Base-by-base conservation (phyloP, 2,888 invertebrate species). In the Phengaris arion region DNA sequence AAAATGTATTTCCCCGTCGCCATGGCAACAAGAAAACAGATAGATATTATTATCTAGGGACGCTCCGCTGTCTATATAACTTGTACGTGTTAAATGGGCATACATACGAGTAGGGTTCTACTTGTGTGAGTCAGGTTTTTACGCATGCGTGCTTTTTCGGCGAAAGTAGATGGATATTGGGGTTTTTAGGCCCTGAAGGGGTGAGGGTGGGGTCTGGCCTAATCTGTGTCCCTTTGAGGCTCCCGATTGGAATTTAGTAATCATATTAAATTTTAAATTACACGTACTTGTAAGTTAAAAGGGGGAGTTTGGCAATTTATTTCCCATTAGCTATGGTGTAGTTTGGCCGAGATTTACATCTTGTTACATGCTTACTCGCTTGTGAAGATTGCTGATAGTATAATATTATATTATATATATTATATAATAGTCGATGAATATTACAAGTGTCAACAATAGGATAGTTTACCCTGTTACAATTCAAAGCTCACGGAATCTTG, bases 301-400 rank as follows among this genome's bases (percentile, higher is more conserved):
- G 92, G 90, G 92, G 90, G 92, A 92, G 92, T 93, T 92, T 92
- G 92, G 92, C 92, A 92, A 93, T 92, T 91, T 92, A 92, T 92
- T 92, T 92, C 92, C 92, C 92, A 93, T 92, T 92, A 91, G 87
- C 51, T 10, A 52, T 35, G 54, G 52, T 72, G 72, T 72, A 72
- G 72, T 72, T 72, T 52, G 72, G 72, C 52, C 54, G 72, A 72
- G 72, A 72, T 72, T 72, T 51, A 35, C 35, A 54, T 72, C 35
- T 12, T 54, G 48, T 69, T 69, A 69, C 69, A 69, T 69, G 69
- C 46, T 9, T 64, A 59, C 64, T 64, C 35, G 64, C 35, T 64
- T 35, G 64, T 10, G 7, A 35, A 64, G 64, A 45, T 64, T 64
- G 35, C 64, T 10, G 64, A 64, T 64, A 64, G 4, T 9, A 2